A percentile compares a stretch with the other conserved stretches of the same genome.
phyloP scores from a whole-genome alignment of 2,888 invertebrate species.

The Salticus scenicus region DNA sequence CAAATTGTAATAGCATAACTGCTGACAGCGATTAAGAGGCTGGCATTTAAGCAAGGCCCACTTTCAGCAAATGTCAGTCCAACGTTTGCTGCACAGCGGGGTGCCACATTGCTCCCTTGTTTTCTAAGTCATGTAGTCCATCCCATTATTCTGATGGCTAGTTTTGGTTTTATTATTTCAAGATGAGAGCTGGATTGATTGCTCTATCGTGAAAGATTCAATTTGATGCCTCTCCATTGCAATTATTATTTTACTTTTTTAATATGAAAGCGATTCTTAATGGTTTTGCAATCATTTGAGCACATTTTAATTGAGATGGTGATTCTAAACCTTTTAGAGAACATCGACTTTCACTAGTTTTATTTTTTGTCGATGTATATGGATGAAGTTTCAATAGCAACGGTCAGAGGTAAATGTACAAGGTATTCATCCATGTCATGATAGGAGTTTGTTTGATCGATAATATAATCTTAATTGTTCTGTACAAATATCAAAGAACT shows the following conservation, averaged over 20 bases:
- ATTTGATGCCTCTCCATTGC: not conserved
- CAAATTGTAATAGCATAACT: constrained; percentile 30
- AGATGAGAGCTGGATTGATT: not conserved
- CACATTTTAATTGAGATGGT: not conserved
- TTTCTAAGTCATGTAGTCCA: not conserved
- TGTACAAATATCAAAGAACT: no score
- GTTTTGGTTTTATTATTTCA: not conserved
- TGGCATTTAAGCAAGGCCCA: constrained; percentile 46
- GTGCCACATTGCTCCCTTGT: constrained; percentile 14
- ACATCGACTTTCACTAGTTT: no score
- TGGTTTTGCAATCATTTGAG: not conserved
- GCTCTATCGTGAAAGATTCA: not conserved
- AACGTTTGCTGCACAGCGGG: constrained; percentile 49
- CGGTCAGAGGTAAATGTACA: no score
- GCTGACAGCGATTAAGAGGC: constrained; percentile 57
- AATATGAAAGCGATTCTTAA: not conserved
- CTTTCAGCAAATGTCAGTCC: constrained; percentile 59
- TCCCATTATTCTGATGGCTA: not conserved
- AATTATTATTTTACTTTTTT: constrained; percentile 20
- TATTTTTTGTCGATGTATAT: no score
- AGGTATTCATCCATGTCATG: no score
- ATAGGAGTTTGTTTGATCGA: no score
- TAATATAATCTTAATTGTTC: no score
- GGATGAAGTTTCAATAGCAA: no score
- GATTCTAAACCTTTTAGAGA: not conserved